Conservation (phyloP, 2,797 vertebrate genomes). For the Characodon lateralis region DNA sequence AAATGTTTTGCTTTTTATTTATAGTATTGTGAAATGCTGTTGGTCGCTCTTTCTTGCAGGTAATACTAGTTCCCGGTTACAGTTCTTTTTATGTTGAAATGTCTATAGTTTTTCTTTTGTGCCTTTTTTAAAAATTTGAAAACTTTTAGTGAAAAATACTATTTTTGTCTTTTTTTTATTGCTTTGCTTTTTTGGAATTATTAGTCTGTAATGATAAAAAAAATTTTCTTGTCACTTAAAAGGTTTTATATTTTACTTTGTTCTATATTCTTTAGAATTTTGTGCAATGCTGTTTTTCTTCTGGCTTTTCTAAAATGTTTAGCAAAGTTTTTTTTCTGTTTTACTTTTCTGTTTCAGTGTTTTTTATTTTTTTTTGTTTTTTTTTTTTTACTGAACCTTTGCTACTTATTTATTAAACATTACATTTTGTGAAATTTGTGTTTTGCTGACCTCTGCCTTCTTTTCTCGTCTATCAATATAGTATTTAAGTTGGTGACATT, state of each 20-base stretch:
- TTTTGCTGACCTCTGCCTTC: slow-evolving; percentile 35
- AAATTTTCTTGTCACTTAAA: neutral
- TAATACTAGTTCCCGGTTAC: neutral
- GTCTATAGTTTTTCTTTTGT: neutral
- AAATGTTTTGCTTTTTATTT: neutral
- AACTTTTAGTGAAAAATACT: too few species aligned
- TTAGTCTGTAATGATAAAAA: neutral
- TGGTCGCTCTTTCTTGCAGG: too few species aligned
- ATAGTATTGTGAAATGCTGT: too few species aligned
- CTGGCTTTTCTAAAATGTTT: neutral
- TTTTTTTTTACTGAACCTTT: neutral
- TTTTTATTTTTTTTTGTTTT: neutral
- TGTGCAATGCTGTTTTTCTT: neutral
- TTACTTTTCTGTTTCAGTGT: neutral
- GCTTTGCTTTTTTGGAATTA: neutral
- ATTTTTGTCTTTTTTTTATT: neutral
- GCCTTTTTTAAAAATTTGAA: neutral
- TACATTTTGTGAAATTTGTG: neutral
- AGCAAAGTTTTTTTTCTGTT: neutral
- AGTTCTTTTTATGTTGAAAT: too few species aligned
- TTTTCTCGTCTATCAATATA: slow-evolving; percentile 47
- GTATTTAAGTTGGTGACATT: slow-evolving; percentile 53
- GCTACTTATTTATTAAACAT: too few species aligned
- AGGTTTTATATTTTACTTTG: neutral
- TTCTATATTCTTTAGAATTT: neutral